phyloP scores from a whole-genome alignment of 2,797 vertebrate genomes.

The Eutrigla gurnardus region DNA sequence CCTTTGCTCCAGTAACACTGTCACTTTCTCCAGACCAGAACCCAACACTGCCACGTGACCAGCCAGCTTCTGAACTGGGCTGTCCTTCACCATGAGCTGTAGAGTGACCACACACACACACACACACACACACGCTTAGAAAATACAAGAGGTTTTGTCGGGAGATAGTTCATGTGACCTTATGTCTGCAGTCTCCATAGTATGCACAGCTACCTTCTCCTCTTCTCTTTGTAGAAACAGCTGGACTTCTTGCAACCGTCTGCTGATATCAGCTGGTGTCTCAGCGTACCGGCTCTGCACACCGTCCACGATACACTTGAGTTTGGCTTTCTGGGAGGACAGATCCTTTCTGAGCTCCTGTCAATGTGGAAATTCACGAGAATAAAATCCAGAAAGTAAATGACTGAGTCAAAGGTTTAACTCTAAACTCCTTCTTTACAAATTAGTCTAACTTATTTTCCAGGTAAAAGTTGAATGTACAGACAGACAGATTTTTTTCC shows the following conservation, averaged over 20 bases:
- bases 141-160: neutral
- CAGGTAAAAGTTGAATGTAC: neutral
- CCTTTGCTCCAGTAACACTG: conserved; percentile 86
- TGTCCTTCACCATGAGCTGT: conserved; percentile 71
- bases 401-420: conserved; percentile 21
- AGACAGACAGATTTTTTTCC: neutral
- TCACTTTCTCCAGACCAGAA: conserved; percentile 84
- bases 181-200: conserved; percentile 2
- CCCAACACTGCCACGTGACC: conserved; percentile 84
- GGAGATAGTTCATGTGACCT: neutral
- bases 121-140: conserved; percentile 11
- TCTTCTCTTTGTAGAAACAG: conserved; percentile 83
- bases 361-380: conserved; percentile 11
- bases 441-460: conserved; percentile 24
- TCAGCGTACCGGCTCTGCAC: conserved; percentile 80
- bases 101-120: conserved; percentile 12
- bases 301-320: conserved; percentile 82
- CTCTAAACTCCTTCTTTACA: neutral
- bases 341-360: conserved; percentile 86
- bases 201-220: conserved; percentile 84
- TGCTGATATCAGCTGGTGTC: conserved; percentile 85
- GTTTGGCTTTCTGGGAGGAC: conserved; percentile 79
- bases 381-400: neutral
- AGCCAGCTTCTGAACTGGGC: conserved; percentile 79
- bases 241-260: conserved; percentile 82